These are phyloP conservation scores for Sphinx pinastri DNA, from an alignment of 2,888 invertebrate species.

Conservation along the genomic window DNA sequence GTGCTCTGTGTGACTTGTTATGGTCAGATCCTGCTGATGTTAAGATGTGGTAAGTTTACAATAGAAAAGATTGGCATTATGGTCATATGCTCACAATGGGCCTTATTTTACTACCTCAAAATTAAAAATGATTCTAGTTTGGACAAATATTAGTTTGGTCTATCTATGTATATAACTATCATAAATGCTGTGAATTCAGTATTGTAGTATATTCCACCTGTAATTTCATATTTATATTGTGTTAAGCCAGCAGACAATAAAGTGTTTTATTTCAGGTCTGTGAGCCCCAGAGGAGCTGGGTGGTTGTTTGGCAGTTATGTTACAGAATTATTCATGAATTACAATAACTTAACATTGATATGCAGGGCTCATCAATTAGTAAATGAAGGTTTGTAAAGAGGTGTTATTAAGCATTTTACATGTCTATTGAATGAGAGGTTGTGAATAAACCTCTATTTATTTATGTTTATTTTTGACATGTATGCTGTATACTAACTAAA, in stretches of 20 bases:
- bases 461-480: too few relatives aligned
- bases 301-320: conserved; percentile 98
- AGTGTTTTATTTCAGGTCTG: conserved; percentile 82
- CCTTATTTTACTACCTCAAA: too few relatives aligned
- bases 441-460: too few relatives aligned
- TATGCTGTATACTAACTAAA: too few relatives aligned
- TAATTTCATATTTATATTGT: too few relatives aligned
- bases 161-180: too few relatives aligned
- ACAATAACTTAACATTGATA: conserved; percentile 96
- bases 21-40: conserved; percentile 99
- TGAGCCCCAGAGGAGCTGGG: conserved; percentile 98
- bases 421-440: too few relatives aligned
- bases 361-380: conserved; percentile 99
- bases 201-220: too few relatives aligned
- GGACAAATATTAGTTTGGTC: too few relatives aligned
- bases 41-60: conserved; percentile 89
- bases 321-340: conserved; percentile 96
- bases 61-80: neutral
- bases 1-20: conserved; percentile 98
- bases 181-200: too few relatives aligned
- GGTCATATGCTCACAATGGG: too few relatives aligned
- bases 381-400: conserved; percentile 91
- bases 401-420: neutral
- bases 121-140: too few relatives aligned
- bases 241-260: neutral